Base-by-base conservation (phyloP, 2,113 vertebrate genomes). In the Stigmatopora nigra region DNA sequence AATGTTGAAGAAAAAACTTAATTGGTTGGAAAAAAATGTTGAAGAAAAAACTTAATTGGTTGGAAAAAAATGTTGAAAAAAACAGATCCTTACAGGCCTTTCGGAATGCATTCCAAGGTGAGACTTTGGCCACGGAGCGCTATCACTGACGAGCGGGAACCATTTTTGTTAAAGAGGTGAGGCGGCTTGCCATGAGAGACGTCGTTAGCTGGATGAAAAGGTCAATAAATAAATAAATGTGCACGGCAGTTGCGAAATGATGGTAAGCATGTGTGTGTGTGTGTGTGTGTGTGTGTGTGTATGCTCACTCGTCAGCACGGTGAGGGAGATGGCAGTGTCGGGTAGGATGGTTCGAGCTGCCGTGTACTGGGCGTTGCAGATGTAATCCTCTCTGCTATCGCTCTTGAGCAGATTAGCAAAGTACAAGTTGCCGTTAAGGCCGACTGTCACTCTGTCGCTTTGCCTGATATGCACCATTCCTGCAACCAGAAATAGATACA, bases 401-500 rank as follows among this genome's bases (percentile, higher is more conserved):
- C 2, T 75, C 20, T 5, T 63, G 9, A 83, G 7, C 0, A 93
- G 83, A 0, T 97, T 93, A 15, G 95, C 82, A 4, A 96, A 94
- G 78, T 94, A 95, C 13, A 97, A 85, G 72, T 92, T 92, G 17
- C 94, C 94, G 0, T 95, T 88, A 68, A 91, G 88, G 17, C 94
- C 92, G 49, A 90, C 87, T 13, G 84, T 88, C 64, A 96, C 89
- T 0, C 94, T 86, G 0, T 92, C 88, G 1, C 82, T 92, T 84
- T 88, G 89, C 3, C 47, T 75, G 16, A 97, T 93, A 79, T 95
- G 92, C 4, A 87, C 31, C 78, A 95, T 83, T 4, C 20, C 91
- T 91, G 64, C 5, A 17, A 64, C 47, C 60, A 46, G 53, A 14
- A 64, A 19, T 3, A 36, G 45, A 11, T 2, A 45, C 7, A 17